Evolutionary conservation across 2,888 invertebrate species (phyloP), one percentile per base, ranked within the genome.

Genomic region (Chalcis sispes): DNA sequence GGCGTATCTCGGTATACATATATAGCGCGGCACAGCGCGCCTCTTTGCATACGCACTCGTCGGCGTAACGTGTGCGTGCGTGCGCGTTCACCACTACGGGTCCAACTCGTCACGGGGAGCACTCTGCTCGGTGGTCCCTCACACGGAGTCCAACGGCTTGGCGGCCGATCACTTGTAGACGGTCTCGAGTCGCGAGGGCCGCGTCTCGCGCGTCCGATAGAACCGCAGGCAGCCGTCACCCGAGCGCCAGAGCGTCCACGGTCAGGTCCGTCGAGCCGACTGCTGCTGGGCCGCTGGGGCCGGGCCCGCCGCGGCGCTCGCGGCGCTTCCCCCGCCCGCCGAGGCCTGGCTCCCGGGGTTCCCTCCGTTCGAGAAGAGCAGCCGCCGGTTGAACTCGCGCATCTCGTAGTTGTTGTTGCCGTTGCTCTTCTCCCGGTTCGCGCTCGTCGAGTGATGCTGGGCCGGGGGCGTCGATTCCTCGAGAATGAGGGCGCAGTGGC

Each of bases 351-450:
- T 89, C 88, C 88, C 89, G 91, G 77, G 89, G 89, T 81, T n/a
- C 36, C 83, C 82, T 23, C 86, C 86, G 72, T 85, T 88, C 73
- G 87, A 85, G 75, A 87, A 80, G 79, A 88, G 80, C 80, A 89
- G 79, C 76, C 87, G 82, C 61, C 87, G 81, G 73, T 91, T 93
- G 84, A 94, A 91, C 89, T 95, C 95, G 64, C 94, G 91, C 92
- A 94, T 92, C 88, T 95, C 95, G 89, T 94, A 94, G 86, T 94
- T 94, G 89, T 94, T 94, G 89, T 94, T 94, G 66, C 94, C 93
- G 89, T 94, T 94, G 77, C 92, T 92, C 87, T 93, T 93, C 79
- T 92, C 92, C 42, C 89, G 87, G 25, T 82, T 82, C 59, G 83
- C 83, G 3, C 27, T 23, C 2, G 56, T 71, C 8, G 50, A 20